Conservation (phyloP, 2,888 invertebrate genomes). For the Platycheirus rosarum region DNA sequence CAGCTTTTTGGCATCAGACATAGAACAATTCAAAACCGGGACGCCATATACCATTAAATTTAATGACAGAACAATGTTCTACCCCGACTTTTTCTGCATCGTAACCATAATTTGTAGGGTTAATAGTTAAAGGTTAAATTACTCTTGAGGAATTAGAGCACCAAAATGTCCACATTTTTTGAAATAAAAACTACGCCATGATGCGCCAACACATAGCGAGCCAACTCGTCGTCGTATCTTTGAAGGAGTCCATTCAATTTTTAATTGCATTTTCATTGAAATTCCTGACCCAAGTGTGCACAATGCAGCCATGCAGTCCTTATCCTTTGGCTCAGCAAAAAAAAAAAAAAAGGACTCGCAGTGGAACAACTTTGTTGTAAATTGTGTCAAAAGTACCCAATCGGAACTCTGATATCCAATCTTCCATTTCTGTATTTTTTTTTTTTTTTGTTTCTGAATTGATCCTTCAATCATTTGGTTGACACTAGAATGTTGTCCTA, state of each 20-base stretch:
- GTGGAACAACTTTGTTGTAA: constrained; percentile 16
- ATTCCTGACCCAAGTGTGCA: constrained; percentile 16
- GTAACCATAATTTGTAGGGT: too few species aligned
- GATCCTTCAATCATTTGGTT: constrained; percentile 53
- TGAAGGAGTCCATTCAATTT: constrained; percentile 50
- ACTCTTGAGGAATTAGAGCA: too few species aligned
- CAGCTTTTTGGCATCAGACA: too few species aligned
- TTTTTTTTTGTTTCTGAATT: constrained; percentile 19
- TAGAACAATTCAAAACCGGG: too few species aligned
- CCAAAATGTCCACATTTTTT: too few species aligned
- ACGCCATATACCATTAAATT: too few species aligned
- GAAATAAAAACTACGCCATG: too few species aligned
- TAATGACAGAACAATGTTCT: too few species aligned
- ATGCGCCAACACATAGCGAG: too few species aligned
- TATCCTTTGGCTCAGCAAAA: background rate
- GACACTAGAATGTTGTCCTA: constrained; percentile 30
- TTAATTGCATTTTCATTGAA: constrained; percentile 58
- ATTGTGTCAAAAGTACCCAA: constrained; percentile 49
- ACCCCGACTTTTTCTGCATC: too few species aligned
- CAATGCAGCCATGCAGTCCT: constrained; percentile 22
- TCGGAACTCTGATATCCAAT: constrained; percentile 52
- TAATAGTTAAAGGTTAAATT: too few species aligned
- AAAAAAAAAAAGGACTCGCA: background rate
- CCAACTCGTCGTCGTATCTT: background rate
- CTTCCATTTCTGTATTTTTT: constrained; percentile 22